These are phyloP conservation scores for Sphaeridia pumilis DNA, from an alignment of 2,888 invertebrate genomes.

Conservation along the genomic window DNA sequence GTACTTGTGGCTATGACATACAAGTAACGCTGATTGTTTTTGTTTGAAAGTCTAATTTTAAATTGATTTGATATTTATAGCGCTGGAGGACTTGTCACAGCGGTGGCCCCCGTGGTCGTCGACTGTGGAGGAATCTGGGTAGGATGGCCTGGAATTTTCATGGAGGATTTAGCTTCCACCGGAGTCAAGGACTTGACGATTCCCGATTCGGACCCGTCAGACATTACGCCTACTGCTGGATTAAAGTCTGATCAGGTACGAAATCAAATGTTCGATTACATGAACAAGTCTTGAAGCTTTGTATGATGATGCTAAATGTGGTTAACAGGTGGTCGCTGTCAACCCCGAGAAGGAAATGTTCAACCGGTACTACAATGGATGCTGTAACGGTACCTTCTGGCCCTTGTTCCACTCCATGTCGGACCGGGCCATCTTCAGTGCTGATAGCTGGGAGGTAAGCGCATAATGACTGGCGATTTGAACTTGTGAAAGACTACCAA, in stretches of 20 bases:
- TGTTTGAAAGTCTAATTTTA: not conserved
- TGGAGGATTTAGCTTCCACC: conserved; percentile 46
- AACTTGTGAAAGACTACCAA: not conserved
- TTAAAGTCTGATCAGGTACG: conserved; percentile 65
- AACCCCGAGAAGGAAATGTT: conserved; percentile 62
- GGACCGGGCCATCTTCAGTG: conserved; percentile 68
- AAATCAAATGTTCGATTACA: too few species aligned
- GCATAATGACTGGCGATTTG: not conserved
- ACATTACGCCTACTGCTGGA: conserved; percentile 76
- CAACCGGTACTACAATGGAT: conserved; percentile 68
- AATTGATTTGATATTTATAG: conserved; percentile 43
- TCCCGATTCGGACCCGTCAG: conserved; percentile 74
- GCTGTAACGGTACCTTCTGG: conserved; percentile 67
- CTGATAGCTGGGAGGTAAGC: conserved; percentile 57
- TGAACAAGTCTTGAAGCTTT: not conserved
- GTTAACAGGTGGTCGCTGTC: conserved; percentile 61
- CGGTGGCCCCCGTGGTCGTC: conserved; percentile 80
- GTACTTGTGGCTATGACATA: too few species aligned
- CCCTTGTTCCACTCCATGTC: conserved; percentile 88
- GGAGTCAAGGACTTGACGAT: conserved; percentile 54
- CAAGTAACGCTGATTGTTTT: too few species aligned
- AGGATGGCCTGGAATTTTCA: conserved; percentile 79
- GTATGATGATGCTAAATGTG: not conserved
- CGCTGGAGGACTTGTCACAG: conserved; percentile 80
- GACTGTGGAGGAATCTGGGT: conserved; percentile 77